Evolutionary conservation across 2,797 vertebrate species (phyloP), one percentile per base, ranked within the genome.

Genomic region (Gymnothorax javanicus): DNA sequence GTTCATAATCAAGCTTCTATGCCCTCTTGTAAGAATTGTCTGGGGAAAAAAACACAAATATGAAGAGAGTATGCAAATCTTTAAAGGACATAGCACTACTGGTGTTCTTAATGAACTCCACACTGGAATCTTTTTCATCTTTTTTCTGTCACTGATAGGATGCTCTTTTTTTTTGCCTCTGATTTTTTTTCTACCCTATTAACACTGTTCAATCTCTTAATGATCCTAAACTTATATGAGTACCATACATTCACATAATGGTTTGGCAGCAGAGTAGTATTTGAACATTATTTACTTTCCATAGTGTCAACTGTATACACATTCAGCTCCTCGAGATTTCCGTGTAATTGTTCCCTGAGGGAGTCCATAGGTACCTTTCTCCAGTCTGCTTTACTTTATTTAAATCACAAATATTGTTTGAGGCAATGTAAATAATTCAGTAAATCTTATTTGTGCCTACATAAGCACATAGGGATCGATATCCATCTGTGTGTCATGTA

Each of bases 11-110:
- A 33, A 12, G 81, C 59, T 27, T 50, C 50, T 85, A 83, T 79
- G 87, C 73, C 50, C 88, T 57, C 27, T 52, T 23, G 43, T 62
- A 73, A 85, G 83, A 86, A 85, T 86, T n/a, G 77, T 58, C 73
- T 85, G 87, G 33, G 33, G 64, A 83, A 86, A 82, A 84, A 84
- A 56, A 54, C 67, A 60, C 52, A 58, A 60, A 81, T 17, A 9
- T 17, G 50, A 20, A 20, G 7, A 27, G 25, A 71, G 7, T 67
- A 64, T 27, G 43, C 17, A 75, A 79, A 9, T 59, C 60, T 58
- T 50, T 81, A 67, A 67, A n/a, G 6, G 64, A 25, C 15, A 43
- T 43, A 43, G 33, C 33, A 43, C 33, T 2, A 43, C 33, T 43
- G 1, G 1, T 43, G 33, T 43, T 43, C 33, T 2, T 43, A 43